Percentiles rank a stretch among this genome's conserved stretches.
Conservation (phyloP, 2,888 invertebrate species). For the Zhuqinia jingwanae region DNA sequence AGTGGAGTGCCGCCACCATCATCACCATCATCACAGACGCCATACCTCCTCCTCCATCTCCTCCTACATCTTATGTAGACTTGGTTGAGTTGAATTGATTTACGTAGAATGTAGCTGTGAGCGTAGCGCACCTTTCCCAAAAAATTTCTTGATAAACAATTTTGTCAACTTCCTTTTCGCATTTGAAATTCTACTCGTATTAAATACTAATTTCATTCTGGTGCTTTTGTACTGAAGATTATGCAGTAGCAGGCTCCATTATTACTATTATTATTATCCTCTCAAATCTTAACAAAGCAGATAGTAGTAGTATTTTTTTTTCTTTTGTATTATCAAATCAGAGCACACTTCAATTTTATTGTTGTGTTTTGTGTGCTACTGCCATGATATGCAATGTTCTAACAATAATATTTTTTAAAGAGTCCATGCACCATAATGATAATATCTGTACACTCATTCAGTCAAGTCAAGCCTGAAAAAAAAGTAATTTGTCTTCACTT, state of each 20-base stretch:
- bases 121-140: slow-evolving; percentile 17
- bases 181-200: neutral
- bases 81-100: slow-evolving; percentile 28
- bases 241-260: too few species aligned
- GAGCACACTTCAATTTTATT: slow-evolving; percentile 25
- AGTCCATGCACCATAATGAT: too few species aligned
- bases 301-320: too few species aligned
- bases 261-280: too few species aligned
- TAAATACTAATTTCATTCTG: too few species aligned
- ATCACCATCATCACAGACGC: neutral
- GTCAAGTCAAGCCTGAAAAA: neutral
- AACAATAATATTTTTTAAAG: too few species aligned
- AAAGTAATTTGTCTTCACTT: slow-evolving; percentile 35
- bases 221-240: too few species aligned
- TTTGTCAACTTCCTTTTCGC: slow-evolving; percentile 37
- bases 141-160: neutral
- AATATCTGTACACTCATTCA: too few species aligned
- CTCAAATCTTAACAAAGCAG: neutral
- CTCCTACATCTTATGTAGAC: slow-evolving; percentile 38
- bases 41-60: neutral
- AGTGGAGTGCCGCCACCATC: neutral
- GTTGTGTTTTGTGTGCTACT: neutral
- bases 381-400: too few species aligned
- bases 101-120: neutral
- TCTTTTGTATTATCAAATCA: slow-evolving; percentile 16